Base-by-base conservation (phyloP, 2,888 invertebrate genomes). In the Tanypteryx hageni region DNA sequence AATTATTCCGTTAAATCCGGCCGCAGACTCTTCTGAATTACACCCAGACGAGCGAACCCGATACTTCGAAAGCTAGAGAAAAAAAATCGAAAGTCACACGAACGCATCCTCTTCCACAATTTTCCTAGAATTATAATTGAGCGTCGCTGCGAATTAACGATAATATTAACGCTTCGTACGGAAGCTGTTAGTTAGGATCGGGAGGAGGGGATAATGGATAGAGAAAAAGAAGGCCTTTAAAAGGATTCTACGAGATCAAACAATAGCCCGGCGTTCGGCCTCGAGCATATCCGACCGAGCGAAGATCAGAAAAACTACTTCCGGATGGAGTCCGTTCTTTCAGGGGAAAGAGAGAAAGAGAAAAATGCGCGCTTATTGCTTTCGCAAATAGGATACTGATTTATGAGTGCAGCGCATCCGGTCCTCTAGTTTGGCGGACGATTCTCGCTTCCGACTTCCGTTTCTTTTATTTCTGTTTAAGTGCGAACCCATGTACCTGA, bases 271-370 rank as follows among this genome's bases (percentile, higher is more conserved):
- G 27, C 76, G 76, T 4, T 4, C 76, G 76, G 27, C 76, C 76
- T 76, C 76, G 76, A 22, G 4, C 76, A 76, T 76, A 76, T 76
- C 76, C 76, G 76, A 76, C 22, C 68, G 22, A 68, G 22, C 22
- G 68, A 68, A 22, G 76, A 76, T 76, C 27, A 76, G 76, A 76
- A 76, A 76, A 76, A 76, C 22, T 76, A 76, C 76, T 76, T 76
- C 76, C 76, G 76, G 22, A 27, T 11, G 76, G 76, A 76, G 76
- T 27, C 27, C 76, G 76, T 64, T 64, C 64, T 44, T 44, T 44
- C 44, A 44, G 44, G 44, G 44, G 5, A 44, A 5, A 44, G 5
- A 44, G 44, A 44, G 44, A 44, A 5, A 44, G 44, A 44, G 0
- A 76, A 76, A 68, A 44, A 76, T 14, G 76, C 27, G 22, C 27